phyloP scores from a whole-genome alignment of 2,113 vertebrate genomes.

The Zingel zingel region DNA sequence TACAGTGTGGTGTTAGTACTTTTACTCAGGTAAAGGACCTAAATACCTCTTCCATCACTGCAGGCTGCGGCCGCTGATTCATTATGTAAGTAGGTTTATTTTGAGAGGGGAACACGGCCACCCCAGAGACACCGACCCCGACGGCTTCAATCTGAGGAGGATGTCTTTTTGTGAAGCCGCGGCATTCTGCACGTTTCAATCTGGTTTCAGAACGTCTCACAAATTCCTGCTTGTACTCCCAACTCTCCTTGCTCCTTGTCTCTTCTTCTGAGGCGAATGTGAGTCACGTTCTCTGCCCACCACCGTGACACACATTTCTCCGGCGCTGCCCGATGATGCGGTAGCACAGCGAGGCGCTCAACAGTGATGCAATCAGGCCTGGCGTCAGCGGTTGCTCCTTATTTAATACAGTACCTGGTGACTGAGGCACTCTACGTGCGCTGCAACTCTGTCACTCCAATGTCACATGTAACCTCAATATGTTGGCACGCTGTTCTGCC shows the following conservation, averaged over 20 bases:
- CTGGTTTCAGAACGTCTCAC: background rate
- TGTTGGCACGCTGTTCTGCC: background rate
- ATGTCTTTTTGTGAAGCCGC: background rate
- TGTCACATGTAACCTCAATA: constrained; percentile 44
- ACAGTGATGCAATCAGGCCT: constrained; percentile 28
- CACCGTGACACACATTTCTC: constrained; percentile 28
- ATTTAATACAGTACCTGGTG: constrained; percentile 46
- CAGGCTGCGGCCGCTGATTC: background rate
- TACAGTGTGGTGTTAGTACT: too few relatives aligned
- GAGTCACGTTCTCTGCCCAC: constrained; percentile 36
- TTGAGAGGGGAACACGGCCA: constrained; percentile 46
- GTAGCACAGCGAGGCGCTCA: background rate
- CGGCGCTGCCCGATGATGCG: background rate
- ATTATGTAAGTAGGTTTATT: constrained; percentile 68
- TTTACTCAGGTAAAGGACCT: too few relatives aligned
- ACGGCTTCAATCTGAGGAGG: constrained; percentile 11
- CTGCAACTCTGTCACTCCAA: constrained; percentile 30
- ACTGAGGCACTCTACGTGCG: constrained; percentile 3
- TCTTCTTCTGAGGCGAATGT: background rate
- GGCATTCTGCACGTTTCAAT: background rate
- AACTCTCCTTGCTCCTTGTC: background rate
- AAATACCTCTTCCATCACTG: too few relatives aligned
- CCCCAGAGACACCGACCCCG: constrained; percentile 42
- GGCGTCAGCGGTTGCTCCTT: constrained; percentile 1
- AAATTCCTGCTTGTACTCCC: background rate